Percentiles rank a stretch among this genome's conserved stretches.
These are phyloP conservation scores for Sycophaga agraensis DNA, from an alignment of 1,140 invertebrate species.

Conservation along the genomic window DNA sequence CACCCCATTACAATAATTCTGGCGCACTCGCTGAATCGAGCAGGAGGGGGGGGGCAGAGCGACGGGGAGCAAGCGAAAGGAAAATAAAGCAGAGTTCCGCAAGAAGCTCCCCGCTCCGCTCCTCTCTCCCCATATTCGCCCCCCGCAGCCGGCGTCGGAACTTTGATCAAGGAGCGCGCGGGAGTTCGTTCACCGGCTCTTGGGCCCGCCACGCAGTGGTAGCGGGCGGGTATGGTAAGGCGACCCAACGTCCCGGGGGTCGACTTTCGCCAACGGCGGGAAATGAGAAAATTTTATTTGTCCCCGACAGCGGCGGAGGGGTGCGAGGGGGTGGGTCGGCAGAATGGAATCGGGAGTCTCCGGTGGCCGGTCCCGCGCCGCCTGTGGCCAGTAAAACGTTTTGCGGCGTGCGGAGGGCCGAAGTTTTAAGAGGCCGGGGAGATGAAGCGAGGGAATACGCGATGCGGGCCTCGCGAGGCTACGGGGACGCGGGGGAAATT, in stretches of 20 bases:
- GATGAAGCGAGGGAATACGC: background rate
- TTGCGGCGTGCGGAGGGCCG: conserved; percentile 24
- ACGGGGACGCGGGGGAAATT: conserved; percentile 47
- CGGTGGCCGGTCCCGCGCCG: background rate
- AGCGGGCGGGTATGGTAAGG: background rate
- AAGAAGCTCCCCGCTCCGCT: too few species aligned
- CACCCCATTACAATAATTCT: too few species aligned
- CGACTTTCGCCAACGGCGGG: conserved; percentile 6
- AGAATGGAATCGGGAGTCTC: conserved; percentile 4
- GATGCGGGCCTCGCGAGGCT: conserved; percentile 1
- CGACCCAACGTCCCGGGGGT: background rate
- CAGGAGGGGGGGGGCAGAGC: too few species aligned
- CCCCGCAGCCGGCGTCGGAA: too few species aligned
- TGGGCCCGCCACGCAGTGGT: background rate
- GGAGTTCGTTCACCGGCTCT: background rate
- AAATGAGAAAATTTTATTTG: conserved; percentile 27
- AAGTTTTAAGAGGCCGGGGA: background rate
- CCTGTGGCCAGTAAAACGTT: conserved; percentile 36
- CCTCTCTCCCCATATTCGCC: too few species aligned
- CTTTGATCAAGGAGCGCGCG: too few species aligned
- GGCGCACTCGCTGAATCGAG: too few species aligned
- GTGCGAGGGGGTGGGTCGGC: too few species aligned
- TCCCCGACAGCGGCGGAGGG: background rate
- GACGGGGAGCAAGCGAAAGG: too few species aligned
- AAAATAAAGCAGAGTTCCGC: too few species aligned